Evolutionary conservation across 2,113 vertebrate species (phyloP), one percentile per base, ranked within the genome.

Genomic region (Platycercus adscitus): DNA sequence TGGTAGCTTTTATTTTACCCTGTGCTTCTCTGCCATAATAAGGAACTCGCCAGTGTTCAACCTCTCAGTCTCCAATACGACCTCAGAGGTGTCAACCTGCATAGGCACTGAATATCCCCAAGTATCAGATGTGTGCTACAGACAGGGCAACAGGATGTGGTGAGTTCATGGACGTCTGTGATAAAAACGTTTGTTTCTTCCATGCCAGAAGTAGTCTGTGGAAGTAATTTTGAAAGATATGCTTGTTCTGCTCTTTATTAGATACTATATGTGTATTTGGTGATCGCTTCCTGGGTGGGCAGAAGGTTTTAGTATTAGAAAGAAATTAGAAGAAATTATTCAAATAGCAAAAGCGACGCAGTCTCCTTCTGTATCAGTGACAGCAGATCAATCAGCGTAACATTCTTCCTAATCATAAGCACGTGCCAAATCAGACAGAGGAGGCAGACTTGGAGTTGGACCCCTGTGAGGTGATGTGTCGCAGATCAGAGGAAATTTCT

Each of bases 291-390:
- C 2, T 65, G 5, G 9, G n/a, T 86, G 58, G 85, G 33, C 68
- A 53, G 35, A 31, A 11, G 16, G 8, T 17, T 76, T 93, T 37
- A 31, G 31, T 8, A 7, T 88, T 76, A 56, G 52, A 64, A 93
- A 78, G 52, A 69, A 50, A 55, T 26, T 11, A 29, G 15, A 83
- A 61, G 21, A 44, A 68, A n/a, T 58, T 0, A 20, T 33, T 81
- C 6, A 29, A 0, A 0, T 17, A 35, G 41, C 35, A 72, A n/a
- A 84, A 55, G 8, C 1, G 0, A 7, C 26, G 23, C 13, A n/a
- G 7, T 60, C 6, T 55, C 3, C 41, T 47, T 79, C 29, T 88
- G 3, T 60, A 6, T 33, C 41, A 35, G 28, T 33, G 55, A 14
- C 46, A 86, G n/a, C 4, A 7, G 17, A 53, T 12, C 10, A 11